Percentiles rank a stretch among this genome's conserved stretches.
Evolutionary conservation across 2,888 invertebrate genomes (phyloP).

Genomic region (Drosophila flavopinicola): DNA sequence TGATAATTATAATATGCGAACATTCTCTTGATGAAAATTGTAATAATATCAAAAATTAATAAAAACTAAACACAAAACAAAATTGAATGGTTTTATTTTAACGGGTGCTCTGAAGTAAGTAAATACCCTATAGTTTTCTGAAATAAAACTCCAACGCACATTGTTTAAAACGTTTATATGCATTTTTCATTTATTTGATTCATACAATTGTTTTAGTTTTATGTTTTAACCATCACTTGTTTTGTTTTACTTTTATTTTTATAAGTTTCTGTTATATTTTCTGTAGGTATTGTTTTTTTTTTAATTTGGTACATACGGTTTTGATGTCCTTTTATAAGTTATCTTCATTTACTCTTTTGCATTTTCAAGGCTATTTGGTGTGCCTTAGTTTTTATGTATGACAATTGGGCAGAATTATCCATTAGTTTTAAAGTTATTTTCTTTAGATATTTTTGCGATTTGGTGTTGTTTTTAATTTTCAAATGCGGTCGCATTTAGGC

Average conservation of each 20-base stretch:
- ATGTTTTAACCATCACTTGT: slow-evolving; percentile 63
- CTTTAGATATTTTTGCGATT: slow-evolving; percentile 42
- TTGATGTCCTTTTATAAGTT: slow-evolving; percentile 50
- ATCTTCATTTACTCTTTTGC: slow-evolving; percentile 47
- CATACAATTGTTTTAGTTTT: slow-evolving; percentile 65
- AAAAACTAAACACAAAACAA: slow-evolving; percentile 59
- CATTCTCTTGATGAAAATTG: slow-evolving; percentile 43
- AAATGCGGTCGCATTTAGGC: slow-evolving; percentile 51
- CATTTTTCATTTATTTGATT: slow-evolving; percentile 77
- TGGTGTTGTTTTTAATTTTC: slow-evolving; percentile 30
- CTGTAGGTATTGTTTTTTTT: slow-evolving; percentile 36
- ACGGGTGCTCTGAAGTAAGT: neutral
- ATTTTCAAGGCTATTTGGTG: slow-evolving; percentile 77
- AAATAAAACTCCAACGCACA: slow-evolving; percentile 7
- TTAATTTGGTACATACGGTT: slow-evolving; percentile 38
- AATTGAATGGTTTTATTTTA: slow-evolving; percentile 2
- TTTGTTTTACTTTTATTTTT: slow-evolving; percentile 43
- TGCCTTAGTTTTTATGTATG: slow-evolving; percentile 57
- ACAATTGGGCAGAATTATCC: slow-evolving; percentile 64
- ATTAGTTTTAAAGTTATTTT: slow-evolving; percentile 37
- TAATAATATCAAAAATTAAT: slow-evolving; percentile 60
- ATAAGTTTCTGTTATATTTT: slow-evolving; percentile 56
- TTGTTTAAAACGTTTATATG: slow-evolving; percentile 76
- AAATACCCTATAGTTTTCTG: neutral
- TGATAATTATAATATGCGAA: slow-evolving; percentile 53